Conservation (phyloP, 1,140 invertebrate genomes). For the Brachionus plicatilis region DNA sequence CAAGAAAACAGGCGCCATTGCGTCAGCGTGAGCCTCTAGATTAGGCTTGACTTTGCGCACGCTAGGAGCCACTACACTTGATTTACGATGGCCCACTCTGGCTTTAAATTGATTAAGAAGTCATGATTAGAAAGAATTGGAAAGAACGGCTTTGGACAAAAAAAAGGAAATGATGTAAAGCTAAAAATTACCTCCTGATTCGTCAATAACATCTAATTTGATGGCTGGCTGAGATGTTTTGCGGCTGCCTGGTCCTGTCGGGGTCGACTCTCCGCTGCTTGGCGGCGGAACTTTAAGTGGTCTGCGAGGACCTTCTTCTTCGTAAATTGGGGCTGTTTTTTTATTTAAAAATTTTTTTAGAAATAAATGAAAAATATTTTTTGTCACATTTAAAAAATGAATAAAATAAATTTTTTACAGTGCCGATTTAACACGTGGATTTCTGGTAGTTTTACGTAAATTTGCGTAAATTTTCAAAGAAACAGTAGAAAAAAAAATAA, state of each 20-base stretch:
- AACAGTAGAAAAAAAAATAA: too few relatives aligned
- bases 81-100: background rate
- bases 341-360: background rate
- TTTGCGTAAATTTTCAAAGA: too few relatives aligned
- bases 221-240: constrained; percentile 38
- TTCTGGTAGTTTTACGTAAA: too few relatives aligned
- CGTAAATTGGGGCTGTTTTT: constrained; percentile 32
- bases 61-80: background rate
- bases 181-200: constrained; percentile 17
- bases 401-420: too few relatives aligned
- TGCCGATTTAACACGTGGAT: too few relatives aligned
- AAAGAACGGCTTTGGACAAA: background rate
- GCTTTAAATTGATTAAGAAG: background rate
- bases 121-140: background rate
- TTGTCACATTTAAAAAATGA: background rate
- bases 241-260: background rate
- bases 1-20: background rate
- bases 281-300: background rate
- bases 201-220: constrained; percentile 39
- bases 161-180: background rate
- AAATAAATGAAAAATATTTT: background rate
- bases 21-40: background rate
- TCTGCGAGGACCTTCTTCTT: constrained; percentile 35
- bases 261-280: background rate
- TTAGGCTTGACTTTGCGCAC: constrained; percentile 36